Evolutionary conservation across 2,888 invertebrate genomes (phyloP), one percentile per base, ranked within the genome.

Genomic region (Endotricha flammealis): DNA sequence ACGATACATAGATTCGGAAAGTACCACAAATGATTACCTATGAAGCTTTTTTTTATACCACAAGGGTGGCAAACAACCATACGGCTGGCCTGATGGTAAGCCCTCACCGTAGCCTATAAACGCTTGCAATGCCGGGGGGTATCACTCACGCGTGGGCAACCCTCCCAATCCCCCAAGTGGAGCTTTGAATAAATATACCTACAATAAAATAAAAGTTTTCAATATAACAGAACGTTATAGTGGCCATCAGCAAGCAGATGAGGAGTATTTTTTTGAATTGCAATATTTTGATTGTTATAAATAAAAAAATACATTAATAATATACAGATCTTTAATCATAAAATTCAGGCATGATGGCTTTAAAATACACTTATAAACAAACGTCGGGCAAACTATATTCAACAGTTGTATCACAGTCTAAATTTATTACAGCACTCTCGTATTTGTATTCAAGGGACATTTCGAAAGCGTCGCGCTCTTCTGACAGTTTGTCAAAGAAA

Each of bases 391-490:
- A 65, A 56, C 77, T 77, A 51, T 72, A 76, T 32, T 81, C 75
- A 13, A 72, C 55, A 17, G 76, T 81, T n/a, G 56, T 42, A 48
- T 74, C 63, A 50, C 51, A 64, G 45, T 76, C 73, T 35, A 67
- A 49, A 44, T 48, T 44, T 29, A 63, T 49, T 42, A 60, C 46
- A 23, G 57, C 65, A 50, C 62, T 66, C 38, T 61, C 66, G 33
- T 73, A 62, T 48, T 77, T 81, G 36, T 69, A 57, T 36, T 87
- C 82, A 43, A 91, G 63, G 2, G 90, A 87, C 54, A 88, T 80
- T 66, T 91, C 91, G 57, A 92, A 92, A 7, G 88, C 85, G 64
- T 92, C 91, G n/a, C 78, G 67, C 22, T 80, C 82, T 29, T 73
- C 80, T 1, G 76, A 76, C 33, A 78, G 47, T 46, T 73, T 72